These are phyloP conservation scores for Chydorus sphaericus DNA, from an alignment of 2,888 invertebrate species.

Conservation along the genomic window DNA sequence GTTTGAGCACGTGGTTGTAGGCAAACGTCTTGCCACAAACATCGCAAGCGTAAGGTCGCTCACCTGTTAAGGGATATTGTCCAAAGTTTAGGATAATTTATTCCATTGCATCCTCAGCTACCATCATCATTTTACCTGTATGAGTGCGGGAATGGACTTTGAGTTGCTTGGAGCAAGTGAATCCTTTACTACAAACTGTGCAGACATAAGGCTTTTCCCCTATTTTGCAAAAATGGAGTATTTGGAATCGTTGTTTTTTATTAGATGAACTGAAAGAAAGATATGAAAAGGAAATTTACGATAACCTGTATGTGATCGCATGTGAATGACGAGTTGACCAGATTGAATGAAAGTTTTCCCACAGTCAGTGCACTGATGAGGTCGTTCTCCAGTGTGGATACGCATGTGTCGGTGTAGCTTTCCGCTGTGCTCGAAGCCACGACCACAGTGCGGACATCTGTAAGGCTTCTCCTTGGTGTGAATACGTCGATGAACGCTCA, in stretches of 20 bases:
- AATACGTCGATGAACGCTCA: conserved; percentile 72
- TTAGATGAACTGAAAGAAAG: too few relatives aligned
- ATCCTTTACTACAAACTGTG: conserved; percentile 73
- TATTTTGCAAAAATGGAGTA: neutral
- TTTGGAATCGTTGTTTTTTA: too few relatives aligned
- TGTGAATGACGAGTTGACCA: conserved; percentile 78
- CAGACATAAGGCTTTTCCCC: conserved; percentile 48
- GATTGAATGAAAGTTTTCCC: conserved; percentile 82
- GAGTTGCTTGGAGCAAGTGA: conserved; percentile 79
- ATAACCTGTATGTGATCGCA: conserved; percentile 63
- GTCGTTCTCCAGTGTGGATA: conserved; percentile 78
- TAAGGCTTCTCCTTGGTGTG: conserved; percentile 85
- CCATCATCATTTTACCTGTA: conserved; percentile 32
- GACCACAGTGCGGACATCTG: conserved; percentile 71
- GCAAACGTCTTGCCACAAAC: conserved; percentile 82
- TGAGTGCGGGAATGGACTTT: conserved; percentile 84
- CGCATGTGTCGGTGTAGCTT: conserved; percentile 80
- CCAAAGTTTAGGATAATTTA: neutral
- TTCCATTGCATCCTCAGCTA: too few relatives aligned
- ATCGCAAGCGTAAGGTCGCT: conserved; percentile 79
- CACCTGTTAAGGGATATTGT: conserved; percentile 38
- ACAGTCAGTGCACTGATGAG: conserved; percentile 75
- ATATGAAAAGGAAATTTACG: neutral
- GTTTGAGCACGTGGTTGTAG: conserved; percentile 76
- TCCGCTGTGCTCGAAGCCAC: conserved; percentile 81